Conservation (phyloP, 2,113 vertebrate species). For the Crotalus helleri region DNA sequence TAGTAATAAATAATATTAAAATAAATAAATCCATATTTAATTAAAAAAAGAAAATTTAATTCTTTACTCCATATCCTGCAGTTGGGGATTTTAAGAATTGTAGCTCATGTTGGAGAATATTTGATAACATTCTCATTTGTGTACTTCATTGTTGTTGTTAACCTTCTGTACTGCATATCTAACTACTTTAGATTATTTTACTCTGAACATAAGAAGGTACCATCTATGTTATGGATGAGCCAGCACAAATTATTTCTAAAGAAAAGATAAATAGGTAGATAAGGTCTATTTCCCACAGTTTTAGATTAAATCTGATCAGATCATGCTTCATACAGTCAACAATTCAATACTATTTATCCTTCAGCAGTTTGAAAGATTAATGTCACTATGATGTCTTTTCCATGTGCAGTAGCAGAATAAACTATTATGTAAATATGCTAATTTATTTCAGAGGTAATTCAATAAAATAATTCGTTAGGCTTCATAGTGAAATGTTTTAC, state of each 20-base stretch:
- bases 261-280: slow-evolving; percentile 4
- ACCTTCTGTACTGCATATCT: background rate
- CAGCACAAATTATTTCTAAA: slow-evolving; percentile 2
- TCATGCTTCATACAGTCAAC: slow-evolving; percentile 17
- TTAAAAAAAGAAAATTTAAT: background rate
- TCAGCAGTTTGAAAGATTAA: slow-evolving; percentile 19
- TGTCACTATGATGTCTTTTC: background rate
- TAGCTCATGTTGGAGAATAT: background rate
- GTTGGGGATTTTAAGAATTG: background rate
- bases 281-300: slow-evolving; percentile 16
- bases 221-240: background rate
- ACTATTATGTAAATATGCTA: slow-evolving; percentile 26
- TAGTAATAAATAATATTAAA: background rate
- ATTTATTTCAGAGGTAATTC: slow-evolving; percentile 21
- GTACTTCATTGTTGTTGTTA: background rate
- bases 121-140: background rate
- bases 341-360: slow-evolving; percentile 19
- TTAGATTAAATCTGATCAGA: slow-evolving; percentile 7
- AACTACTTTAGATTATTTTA: background rate
- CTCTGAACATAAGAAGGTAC: background rate
- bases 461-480: slow-evolving; percentile 22
- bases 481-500: background rate
- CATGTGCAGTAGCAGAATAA: slow-evolving; percentile 5
- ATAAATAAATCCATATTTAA: background rate
- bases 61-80: background rate